Evolutionary conservation across 2,888 invertebrate genomes (phyloP).

Genomic region (Ophioninae sp.): DNA sequence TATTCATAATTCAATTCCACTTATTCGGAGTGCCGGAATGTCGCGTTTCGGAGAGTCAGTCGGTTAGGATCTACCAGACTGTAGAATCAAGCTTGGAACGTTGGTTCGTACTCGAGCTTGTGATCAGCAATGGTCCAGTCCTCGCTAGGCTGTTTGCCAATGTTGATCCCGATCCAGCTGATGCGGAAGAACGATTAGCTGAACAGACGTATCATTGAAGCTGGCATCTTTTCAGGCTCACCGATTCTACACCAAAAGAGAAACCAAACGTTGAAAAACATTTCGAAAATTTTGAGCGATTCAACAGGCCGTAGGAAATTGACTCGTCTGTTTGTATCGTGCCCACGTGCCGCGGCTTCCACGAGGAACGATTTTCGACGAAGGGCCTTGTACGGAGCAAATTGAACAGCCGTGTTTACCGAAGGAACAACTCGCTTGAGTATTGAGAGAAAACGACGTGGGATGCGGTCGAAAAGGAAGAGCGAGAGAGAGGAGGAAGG

Average conservation of each 20-base stretch:
- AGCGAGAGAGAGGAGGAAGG: no score
- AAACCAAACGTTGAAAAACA: no score
- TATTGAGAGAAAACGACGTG: constrained; percentile 46
- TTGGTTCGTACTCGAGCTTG: not conserved
- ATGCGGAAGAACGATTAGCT: not conserved
- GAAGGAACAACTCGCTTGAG: constrained; percentile 58
- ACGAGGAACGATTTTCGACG: constrained; percentile 55
- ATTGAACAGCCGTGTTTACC: constrained; percentile 64
- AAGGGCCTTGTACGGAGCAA: constrained; percentile 57
- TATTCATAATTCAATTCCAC: constrained; percentile 1
- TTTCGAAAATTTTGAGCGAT: no score
- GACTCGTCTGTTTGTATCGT: no score
- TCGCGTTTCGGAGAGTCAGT: not conserved
- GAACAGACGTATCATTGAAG: no score
- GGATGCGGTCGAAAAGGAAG: constrained; percentile 40
- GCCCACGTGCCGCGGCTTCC: no score
- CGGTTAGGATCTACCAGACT: not conserved
- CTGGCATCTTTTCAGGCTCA: no score
- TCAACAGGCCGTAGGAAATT: no score
- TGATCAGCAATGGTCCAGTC: no score
- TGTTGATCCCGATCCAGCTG: not conserved
- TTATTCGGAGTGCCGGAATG: not conserved
- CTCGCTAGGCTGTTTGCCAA: not conserved
- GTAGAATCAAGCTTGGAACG: not conserved
- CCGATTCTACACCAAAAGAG: no score